phyloP scores from a whole-genome alignment of 2,888 invertebrate genomes.

The Chrysolina haemoptera region DNA sequence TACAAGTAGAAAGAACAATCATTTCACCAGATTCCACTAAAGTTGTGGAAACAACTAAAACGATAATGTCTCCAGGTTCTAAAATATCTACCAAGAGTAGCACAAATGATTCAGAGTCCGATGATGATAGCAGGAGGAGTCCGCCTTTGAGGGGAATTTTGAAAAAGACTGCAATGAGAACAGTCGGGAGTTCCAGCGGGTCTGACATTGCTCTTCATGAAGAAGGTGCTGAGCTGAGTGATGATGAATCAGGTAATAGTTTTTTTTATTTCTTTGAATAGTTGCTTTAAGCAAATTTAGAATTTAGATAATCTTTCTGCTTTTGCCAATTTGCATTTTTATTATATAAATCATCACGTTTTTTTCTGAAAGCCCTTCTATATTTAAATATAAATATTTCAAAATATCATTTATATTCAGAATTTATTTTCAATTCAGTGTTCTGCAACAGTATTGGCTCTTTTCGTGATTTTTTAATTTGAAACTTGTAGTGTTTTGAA shows the following conservation, averaged over 20 bases:
- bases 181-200: constrained; percentile 76
- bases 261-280: constrained; percentile 37
- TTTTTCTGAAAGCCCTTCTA: background rate
- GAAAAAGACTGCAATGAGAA: constrained; percentile 67
- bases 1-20: constrained; percentile 52
- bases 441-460: no score
- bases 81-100: constrained; percentile 63
- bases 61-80: constrained; percentile 63
- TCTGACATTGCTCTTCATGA: constrained; percentile 78
- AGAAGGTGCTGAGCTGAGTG: constrained; percentile 75
- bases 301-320: constrained; percentile 38
- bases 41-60: constrained; percentile 57
- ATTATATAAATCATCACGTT: constrained; percentile 3
- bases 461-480: no score
- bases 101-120: constrained; percentile 69
- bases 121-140: constrained; percentile 66
- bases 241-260: constrained; percentile 75
- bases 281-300: constrained; percentile 43
- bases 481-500: no score
- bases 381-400: background rate
- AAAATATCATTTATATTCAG: no score
- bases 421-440: no score
- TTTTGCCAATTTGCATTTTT: constrained; percentile 42
- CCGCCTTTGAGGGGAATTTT: constrained; percentile 67
- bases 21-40: constrained; percentile 54